Conservation (phyloP, 37 sponge, comb jelly and placozoan genomes). For the Oopsacas minuta region DNA sequence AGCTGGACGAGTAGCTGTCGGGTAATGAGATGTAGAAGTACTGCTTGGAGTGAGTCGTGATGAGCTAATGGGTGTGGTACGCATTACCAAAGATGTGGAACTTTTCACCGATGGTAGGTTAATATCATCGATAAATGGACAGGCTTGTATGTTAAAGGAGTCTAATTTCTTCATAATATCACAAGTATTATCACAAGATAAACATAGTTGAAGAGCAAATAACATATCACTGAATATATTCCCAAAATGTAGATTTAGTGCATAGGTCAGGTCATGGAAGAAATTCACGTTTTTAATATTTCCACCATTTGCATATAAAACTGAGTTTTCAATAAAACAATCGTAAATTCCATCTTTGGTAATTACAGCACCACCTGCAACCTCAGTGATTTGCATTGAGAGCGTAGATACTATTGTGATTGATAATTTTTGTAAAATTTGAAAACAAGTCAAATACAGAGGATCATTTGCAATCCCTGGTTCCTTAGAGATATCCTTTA, state of each 20-base stretch:
- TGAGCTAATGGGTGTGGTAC: background rate
- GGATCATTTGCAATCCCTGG: background rate
- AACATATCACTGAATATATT: background rate
- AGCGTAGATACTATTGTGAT: background rate
- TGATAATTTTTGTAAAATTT: background rate
- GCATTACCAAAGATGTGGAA: background rate
- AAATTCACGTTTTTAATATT: background rate
- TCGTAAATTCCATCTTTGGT: background rate
- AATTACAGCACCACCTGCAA: background rate
- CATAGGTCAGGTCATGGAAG: background rate
- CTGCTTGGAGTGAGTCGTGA: background rate
- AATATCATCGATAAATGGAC: background rate
- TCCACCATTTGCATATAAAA: background rate
- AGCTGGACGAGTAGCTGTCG: background rate
- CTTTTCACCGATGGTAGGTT: background rate
- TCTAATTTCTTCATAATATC: background rate
- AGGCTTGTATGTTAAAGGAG: background rate
- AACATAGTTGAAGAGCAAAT: background rate
- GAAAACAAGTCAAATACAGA: background rate
- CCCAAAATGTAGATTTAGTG: background rate
- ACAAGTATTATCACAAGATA: background rate
- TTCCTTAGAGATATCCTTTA: background rate
- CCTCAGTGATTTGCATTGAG: background rate
- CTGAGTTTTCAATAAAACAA: slow-evolving; percentile 7
- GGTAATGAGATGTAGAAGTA: background rate